phyloP scores from a whole-genome alignment of 2,797 vertebrate genomes.

The Tokudaia tokunoshimensis region DNA sequence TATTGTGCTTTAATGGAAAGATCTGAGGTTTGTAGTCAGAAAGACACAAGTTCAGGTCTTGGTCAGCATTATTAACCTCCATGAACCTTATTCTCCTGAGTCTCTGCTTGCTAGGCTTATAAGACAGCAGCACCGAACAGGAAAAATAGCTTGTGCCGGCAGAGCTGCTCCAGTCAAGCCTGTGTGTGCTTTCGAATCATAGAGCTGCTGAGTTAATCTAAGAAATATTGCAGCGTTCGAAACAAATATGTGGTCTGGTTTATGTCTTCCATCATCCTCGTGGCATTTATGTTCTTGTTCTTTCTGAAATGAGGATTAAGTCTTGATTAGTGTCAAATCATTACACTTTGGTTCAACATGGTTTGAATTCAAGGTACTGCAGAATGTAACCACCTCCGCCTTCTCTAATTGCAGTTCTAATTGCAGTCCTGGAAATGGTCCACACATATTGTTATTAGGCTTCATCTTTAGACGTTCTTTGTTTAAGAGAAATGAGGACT shows the following conservation, averaged over 20 bases:
- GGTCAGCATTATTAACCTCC: slow-evolving; percentile 60
- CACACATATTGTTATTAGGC: neutral
- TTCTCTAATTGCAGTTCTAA: slow-evolving; percentile 26
- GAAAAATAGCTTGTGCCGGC: slow-evolving; percentile 2
- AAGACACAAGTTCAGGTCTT: slow-evolving; percentile 54
- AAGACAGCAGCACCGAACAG: neutral
- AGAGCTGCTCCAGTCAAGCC: neutral
- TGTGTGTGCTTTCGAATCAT: neutral
- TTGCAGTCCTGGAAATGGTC: neutral
- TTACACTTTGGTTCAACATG: slow-evolving; percentile 6
- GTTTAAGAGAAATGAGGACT: neutral
- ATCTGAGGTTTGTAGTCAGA: slow-evolving; percentile 34
- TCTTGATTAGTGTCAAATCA: slow-evolving; percentile 36
- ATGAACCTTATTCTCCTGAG: slow-evolving; percentile 46
- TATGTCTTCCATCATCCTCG: neutral
- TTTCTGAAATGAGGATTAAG: slow-evolving; percentile 42
- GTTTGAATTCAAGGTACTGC: neutral
- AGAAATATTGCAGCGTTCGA: slow-evolving; percentile 20
- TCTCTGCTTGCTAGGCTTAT: neutral
- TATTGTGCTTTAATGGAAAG: slow-evolving; percentile 59
- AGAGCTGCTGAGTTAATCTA: neutral
- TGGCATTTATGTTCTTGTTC: neutral
- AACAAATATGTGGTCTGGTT: neutral
- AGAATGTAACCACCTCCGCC: slow-evolving; percentile 34
- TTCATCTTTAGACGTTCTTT: slow-evolving; percentile 23